Base-by-base conservation (phyloP, 2,888 invertebrate species). In the Tinea pellionella region DNA sequence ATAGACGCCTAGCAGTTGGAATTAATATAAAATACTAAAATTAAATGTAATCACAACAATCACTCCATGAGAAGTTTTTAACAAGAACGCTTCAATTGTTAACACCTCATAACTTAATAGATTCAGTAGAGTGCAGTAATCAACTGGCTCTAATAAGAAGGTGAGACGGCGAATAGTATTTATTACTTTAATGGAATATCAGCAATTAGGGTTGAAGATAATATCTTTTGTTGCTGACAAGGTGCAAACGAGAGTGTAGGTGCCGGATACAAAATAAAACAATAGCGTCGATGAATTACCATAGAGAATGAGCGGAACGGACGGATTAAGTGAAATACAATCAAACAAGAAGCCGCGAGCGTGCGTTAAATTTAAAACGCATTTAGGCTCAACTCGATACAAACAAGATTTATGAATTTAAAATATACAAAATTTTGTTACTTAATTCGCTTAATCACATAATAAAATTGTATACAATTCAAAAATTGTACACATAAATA, bases 131-230 rank as follows among this genome's bases (percentile, higher is more conserved):
- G 80, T 80, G 78, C 72, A 72, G 78, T 80, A 81, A 83, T 81
- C 79, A 79, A 75, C 73, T 74, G 64, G 64, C 64, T 69, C 73
- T 83, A 82, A 85, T 82, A 76, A 73, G 77, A 73, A 83, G 83
- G 82, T 75, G 83, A 78, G 81, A 82, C 80, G 74, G 75, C 75
- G 72, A 72, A 73, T 71, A 75, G 74, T 83, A 81, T 82, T 80
- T 84, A 85, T 82, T 81, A 83, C 77, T 80, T 78, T 83, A 83
- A 85, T 83, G 84, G 84, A 85, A 83, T 85, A 84, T 86, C 80
- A 83, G 80, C 83, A 85, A 86, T 85, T 85, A 86, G 80, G 73
- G 72, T 67, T 67, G 66, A 65, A 76, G 85, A 84, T 84, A 81
- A 80, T 80, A 86, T 86, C 86, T 72, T 32, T 80, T 75, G 76